These are phyloP conservation scores for Aplidium turbinatum DNA, from an alignment of 23 tunicate species.

Conservation along the genomic window DNA sequence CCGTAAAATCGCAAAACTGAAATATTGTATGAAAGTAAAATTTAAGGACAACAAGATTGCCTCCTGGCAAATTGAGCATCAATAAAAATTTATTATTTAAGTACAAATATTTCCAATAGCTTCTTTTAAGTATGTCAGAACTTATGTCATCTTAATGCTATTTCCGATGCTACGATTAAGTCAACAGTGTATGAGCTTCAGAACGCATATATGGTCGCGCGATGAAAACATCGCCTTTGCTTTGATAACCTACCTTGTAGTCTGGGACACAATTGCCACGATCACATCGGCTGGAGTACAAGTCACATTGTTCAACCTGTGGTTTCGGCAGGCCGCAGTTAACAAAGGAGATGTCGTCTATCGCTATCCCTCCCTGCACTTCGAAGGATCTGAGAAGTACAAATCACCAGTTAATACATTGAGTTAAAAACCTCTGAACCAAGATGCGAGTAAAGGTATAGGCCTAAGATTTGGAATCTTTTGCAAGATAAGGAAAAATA, in stretches of 20 bases:
- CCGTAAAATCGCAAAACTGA: conserved; percentile 86
- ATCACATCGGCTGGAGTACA: conserved; percentile 49
- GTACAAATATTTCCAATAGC: no score
- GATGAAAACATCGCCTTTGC: no score
- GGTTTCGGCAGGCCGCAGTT: conserved; percentile 61
- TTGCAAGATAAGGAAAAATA: no score
- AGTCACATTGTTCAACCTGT: conserved; percentile 36
- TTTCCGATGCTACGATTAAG: no score
- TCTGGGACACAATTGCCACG: conserved; percentile 73
- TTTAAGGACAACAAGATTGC: no score
- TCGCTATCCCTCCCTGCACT: conserved; percentile 72
- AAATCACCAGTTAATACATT: not conserved
- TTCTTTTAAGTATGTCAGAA: no score
- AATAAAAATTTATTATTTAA: no score
- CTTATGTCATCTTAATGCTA: no score
- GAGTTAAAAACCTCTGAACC: not conserved
- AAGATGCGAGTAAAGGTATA: not conserved
- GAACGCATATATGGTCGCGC: no score
- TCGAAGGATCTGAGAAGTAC: conserved; percentile 50
- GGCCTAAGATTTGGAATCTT: not conserved
- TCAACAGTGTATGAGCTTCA: no score
- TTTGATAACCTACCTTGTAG: conserved; percentile 45
- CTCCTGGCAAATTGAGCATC: no score
- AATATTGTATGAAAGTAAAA: not conserved
- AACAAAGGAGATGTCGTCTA: conserved; percentile 75